A percentile compares a stretch with the other conserved stretches of the same genome.
These are phyloP conservation scores for Hydrozoanthus tunicans DNA, from an alignment of 64 coral and sea anemone genomes.

Conservation along the genomic window DNA sequence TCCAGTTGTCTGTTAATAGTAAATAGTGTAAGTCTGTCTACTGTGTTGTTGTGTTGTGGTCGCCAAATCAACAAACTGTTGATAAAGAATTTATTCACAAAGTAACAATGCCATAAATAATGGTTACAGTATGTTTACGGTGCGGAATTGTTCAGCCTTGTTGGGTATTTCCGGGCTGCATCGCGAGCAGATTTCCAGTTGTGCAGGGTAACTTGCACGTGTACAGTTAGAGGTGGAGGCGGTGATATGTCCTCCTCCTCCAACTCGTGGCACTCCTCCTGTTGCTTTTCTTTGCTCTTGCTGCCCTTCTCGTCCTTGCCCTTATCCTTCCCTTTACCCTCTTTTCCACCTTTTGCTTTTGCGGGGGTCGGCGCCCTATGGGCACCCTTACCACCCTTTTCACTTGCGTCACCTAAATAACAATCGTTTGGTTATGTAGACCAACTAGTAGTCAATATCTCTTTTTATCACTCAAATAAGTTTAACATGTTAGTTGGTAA, in stretches of 20 bases:
- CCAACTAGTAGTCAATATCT: too few relatives aligned
- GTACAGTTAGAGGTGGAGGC: slow-evolving; percentile 58
- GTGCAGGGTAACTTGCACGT: slow-evolving; percentile 65
- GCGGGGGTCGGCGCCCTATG: slow-evolving; percentile 51
- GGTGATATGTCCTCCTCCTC: slow-evolving; percentile 63
- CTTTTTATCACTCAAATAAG: too few relatives aligned
- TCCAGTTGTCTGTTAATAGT: too few relatives aligned
- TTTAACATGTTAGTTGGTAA: too few relatives aligned
- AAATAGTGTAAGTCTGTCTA: too few relatives aligned
- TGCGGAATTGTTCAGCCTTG: neutral
- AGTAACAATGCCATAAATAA: neutral
- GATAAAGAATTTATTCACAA: neutral
- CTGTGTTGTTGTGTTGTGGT: neutral
- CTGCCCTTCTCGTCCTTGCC: slow-evolving; percentile 51
- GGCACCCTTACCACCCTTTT: slow-evolving; percentile 68
- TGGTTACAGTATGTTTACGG: neutral
- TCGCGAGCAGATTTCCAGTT: slow-evolving; percentile 92
- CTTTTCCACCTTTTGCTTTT: slow-evolving; percentile 51
- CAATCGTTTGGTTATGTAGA: neutral
- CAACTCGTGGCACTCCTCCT: slow-evolving; percentile 54
- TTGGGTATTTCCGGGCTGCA: slow-evolving; percentile 30
- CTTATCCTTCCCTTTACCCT: slow-evolving; percentile 60
- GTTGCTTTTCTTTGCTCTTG: slow-evolving; percentile 75
- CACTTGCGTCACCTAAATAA: slow-evolving; percentile 33
- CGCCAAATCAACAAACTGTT: neutral